Percentiles rank a stretch among this genome's conserved stretches.
phyloP scores from a whole-genome alignment of 2,888 invertebrate genomes.

The Branchellion lobata region DNA sequence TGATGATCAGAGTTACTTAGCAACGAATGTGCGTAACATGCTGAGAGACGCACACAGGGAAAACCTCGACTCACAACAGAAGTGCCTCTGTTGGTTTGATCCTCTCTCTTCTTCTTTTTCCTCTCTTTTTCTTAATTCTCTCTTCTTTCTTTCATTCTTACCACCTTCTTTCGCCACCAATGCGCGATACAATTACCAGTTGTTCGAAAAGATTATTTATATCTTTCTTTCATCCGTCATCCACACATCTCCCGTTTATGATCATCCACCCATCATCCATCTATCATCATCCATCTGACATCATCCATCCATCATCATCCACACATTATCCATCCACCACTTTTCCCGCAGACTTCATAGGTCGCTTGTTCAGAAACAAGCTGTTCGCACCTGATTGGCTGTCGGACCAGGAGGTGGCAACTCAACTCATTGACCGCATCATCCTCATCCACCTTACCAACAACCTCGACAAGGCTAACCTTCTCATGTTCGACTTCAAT shows the following conservation, averaged over 20 bases:
- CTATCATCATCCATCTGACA: too few species aligned
- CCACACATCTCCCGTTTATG: too few species aligned
- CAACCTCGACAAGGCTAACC: not conserved
- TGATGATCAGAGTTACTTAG: constrained; percentile 2
- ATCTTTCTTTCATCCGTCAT: too few species aligned
- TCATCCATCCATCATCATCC: too few species aligned
- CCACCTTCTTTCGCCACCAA: too few species aligned
- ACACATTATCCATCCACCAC: too few species aligned
- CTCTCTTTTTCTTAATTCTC: too few species aligned
- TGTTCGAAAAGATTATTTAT: too few species aligned
- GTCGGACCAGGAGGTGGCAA: constrained; percentile 11
- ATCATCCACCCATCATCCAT: too few species aligned
- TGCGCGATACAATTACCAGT: too few species aligned
- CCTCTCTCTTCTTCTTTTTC: too few species aligned
- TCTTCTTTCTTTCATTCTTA: too few species aligned
- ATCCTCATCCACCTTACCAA: not conserved
- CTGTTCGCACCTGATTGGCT: constrained; percentile 3
- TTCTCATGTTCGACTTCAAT: not conserved
- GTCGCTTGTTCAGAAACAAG: not conserved
- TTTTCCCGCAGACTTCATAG: not conserved
- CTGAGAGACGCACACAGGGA: constrained; percentile 12
- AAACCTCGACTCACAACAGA: not conserved
- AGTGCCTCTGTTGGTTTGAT: not conserved
- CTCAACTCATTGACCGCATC: not conserved
- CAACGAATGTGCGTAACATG: constrained; percentile 25